phyloP scores from a whole-genome alignment of 2,797 vertebrate genomes.

The Mormyrops boulengeri region DNA sequence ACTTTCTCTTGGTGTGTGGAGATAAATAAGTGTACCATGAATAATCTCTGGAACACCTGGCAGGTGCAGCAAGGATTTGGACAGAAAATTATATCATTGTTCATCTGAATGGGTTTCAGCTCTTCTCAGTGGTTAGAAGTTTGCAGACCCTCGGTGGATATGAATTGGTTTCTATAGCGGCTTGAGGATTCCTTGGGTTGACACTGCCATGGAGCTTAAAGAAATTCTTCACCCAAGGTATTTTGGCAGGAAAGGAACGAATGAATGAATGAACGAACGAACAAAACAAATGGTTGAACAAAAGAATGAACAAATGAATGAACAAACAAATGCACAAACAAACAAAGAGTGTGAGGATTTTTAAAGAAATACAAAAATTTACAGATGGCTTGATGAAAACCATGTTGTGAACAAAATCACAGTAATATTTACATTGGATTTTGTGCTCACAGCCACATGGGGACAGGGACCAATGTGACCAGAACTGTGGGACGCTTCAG shows the following conservation, averaged over 20 bases:
- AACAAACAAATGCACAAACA: neutral
- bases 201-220: neutral
- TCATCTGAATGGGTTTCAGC: slow-evolving; percentile 10
- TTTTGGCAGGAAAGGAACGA: neutral
- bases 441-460: neutral
- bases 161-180: neutral
- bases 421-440: neutral
- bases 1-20: neutral
- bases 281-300: neutral
- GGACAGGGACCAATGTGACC: neutral
- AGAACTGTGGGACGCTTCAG: neutral
- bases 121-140: neutral
- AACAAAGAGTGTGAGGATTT: neutral
- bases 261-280: neutral
- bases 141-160: neutral
- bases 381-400: neutral
- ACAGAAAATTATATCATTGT: slow-evolving; percentile 12
- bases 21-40: neutral
- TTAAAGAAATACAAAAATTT: neutral
- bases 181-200: neutral
- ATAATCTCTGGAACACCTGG: slow-evolving; percentile 11
- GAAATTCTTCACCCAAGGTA: neutral
- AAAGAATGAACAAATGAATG: neutral
- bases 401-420: neutral
- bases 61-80: neutral